A percentile compares a stretch with the other conserved stretches of the same genome.
Conservation (phyloP, 2,113 vertebrate species). For the Ornithorhynchus anatinus region DNA sequence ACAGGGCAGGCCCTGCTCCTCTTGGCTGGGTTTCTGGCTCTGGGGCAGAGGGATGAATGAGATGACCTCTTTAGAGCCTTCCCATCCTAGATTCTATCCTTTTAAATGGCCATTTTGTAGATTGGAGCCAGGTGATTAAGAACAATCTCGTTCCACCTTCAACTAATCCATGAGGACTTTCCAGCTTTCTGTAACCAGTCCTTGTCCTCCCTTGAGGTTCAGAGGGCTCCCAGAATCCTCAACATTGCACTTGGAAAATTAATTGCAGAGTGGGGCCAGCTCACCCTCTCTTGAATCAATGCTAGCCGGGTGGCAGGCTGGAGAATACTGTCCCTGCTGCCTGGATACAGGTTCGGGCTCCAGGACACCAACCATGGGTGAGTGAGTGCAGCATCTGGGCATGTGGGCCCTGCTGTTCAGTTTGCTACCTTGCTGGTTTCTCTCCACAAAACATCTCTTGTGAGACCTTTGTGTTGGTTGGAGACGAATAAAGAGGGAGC, state of each 20-base stretch:
- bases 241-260: neutral
- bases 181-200: neutral
- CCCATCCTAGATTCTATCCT: neutral
- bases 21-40: no score
- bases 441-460: neutral
- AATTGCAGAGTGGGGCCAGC: neutral
- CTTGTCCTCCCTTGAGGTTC: neutral
- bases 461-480: neutral
- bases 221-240: neutral
- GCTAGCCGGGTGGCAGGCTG: neutral
- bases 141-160: neutral
- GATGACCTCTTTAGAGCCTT: neutral
- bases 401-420: neutral
- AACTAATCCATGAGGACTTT: neutral
- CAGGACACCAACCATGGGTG: neutral
- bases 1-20: no score
- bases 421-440: neutral
- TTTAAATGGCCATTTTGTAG: neutral
- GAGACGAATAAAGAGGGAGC: neutral
- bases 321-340: no score
- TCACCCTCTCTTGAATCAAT: neutral
- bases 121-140: no score
- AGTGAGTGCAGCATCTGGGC: neutral
- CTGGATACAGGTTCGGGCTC: no score
- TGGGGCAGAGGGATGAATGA: neutral